Base-by-base conservation (phyloP, 2,797 vertebrate genomes). In the Sciaenops ocellatus region DNA sequence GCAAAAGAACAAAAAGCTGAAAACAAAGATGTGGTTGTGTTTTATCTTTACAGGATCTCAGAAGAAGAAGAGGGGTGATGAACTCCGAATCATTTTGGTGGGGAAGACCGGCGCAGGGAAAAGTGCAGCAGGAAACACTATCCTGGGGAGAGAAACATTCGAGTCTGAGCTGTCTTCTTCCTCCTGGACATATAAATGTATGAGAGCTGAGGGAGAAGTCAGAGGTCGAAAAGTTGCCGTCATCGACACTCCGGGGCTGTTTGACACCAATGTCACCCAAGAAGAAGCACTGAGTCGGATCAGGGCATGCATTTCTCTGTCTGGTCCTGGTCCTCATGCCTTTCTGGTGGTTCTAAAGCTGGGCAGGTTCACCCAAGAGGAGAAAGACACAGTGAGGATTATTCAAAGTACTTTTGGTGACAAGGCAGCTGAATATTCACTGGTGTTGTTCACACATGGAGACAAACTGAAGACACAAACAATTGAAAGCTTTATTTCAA, bases 41-140 rank as follows among this genome's bases (percentile, higher is more conserved):
- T 84, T 76, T 66, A 16, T 88, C 3, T 79, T 56, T 17, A 64
- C 76, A 88, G 86, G 61, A 30, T 55, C 78, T 24, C 18, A 4
- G 59, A 84, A 76, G 63, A 60, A 81, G 60, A 85, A 61, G 60
- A 79, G 17, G 24, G 76, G 34, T 0, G 54, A 85, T 26, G 82
- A 78, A 11, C 73, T 90, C 3, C 69, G 82, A 5, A 78, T 90
- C 1, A 69, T 90, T 42, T 10, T 89, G 68, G 48, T 90, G 24
- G 87, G 90, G 17, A 92, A 90, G 74, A 92, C 85, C 0, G 90
- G 86, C 56, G 86, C 69, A 0, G 90, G 90, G 16, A 90, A 92
- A 55, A 92, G 89, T 1, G 85, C 87, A 0, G 54, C 84, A 22
- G 87, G 88, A 66, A 91, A 91, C 76, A 88, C 78, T 67, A 83